Evolutionary conservation across 2,888 invertebrate species (phyloP), one percentile per base, ranked within the genome.

Genomic region (Acanthacorydalis orientalis): DNA sequence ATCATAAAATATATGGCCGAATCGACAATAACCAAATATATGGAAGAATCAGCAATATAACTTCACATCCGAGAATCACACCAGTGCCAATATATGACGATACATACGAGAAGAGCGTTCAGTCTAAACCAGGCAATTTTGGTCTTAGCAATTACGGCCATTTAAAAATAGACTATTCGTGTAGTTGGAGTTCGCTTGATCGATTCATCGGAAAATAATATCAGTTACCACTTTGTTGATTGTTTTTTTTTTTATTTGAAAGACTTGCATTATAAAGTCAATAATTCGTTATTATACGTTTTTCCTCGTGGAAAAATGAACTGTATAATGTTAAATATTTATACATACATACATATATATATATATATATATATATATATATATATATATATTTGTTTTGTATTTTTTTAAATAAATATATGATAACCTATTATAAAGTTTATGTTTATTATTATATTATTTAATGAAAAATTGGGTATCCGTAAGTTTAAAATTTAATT

Each of bases 101-200:
- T 47, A 62, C 64, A 46, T 61, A 62, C 47, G 50, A 74, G 68
- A 46, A 70, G 72, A 53, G 74, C 42, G 55, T 55, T 38, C 55
- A 53, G 48, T 54, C 59, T 35, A 64, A 75, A 47, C 75, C 77
- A 4, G 70, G 74, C 43, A 77, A 77, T 61, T 77, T 84, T 64
- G 82, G 83, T 53, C 67, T 85, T 50, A 85, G 82, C 58, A 78
- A 78, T 56, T 83, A 84, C 58, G 85, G 86, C 47, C 78, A 85
- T 57, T 68, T 85, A 43, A 81, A 84, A 67, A 85, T 86, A 55
- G 86, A 86, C 61, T 86, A 86, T 59, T 83, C 83, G 2, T 81
- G 78, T 64, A 85, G 82, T 65, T 86, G 85, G 85, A 81, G 81
- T 63, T 83, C 82, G 49, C 69, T 86, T 51, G 80, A 84, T 61